Evolutionary conservation across 2,113 vertebrate genomes (phyloP).

Genomic region (Cervus canadensis): DNA sequence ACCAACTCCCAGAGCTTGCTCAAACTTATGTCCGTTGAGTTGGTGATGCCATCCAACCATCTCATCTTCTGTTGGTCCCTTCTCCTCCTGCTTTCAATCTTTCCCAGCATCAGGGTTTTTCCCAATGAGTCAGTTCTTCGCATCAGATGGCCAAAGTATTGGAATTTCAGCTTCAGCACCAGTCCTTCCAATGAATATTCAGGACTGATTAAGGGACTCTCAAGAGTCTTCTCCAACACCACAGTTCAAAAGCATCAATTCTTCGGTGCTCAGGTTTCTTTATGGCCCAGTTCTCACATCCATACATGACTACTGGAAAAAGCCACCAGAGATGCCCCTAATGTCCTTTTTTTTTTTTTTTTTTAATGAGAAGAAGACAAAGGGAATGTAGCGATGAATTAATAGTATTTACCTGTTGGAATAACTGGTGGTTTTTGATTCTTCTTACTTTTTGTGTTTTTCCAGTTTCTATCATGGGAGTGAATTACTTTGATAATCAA

Average conservation of each 20-base stretch:
- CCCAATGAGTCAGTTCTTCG: background rate
- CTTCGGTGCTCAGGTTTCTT: background rate
- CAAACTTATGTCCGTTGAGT: background rate
- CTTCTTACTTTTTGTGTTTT: background rate
- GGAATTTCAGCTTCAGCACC: background rate
- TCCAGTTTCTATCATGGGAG: background rate
- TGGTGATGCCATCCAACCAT: fast-evolving
- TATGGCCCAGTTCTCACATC: background rate
- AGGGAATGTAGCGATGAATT: background rate
- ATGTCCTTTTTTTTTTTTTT: background rate
- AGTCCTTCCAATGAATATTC: background rate
- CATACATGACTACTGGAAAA: background rate
- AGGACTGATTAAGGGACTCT: background rate
- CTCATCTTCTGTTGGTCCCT: background rate
- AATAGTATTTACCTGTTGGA: background rate
- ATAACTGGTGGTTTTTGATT: background rate
- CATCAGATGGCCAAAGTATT: background rate
- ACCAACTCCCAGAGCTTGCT: background rate
- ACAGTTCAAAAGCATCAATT: background rate
- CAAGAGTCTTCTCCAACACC: background rate
- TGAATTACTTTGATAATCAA: slow-evolving; percentile 9
- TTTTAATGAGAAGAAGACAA: background rate
- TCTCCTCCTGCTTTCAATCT: background rate
- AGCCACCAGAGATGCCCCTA: background rate
- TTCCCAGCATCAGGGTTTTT: background rate